phyloP scores from a whole-genome alignment of 2,888 invertebrate genomes.

The Agelastica alni region DNA sequence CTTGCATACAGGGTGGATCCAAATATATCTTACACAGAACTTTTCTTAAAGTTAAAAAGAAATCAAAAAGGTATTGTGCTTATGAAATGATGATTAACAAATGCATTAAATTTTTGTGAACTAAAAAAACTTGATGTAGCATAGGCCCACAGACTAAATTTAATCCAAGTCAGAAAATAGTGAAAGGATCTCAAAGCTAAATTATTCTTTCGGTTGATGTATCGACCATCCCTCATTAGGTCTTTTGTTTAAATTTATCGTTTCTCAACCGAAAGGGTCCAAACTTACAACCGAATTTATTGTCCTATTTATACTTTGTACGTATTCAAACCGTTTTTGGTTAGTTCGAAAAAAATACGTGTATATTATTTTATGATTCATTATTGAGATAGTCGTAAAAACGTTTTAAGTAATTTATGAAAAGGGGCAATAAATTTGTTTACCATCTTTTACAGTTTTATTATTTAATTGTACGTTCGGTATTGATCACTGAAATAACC shows the following conservation, averaged over 20 bases:
- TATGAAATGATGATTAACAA: no score
- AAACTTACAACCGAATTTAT: slow-evolving; percentile 15
- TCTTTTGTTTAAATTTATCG: slow-evolving; percentile 27
- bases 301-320: slow-evolving; percentile 18
- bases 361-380: slow-evolving; percentile 1
- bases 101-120: no score
- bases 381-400: slow-evolving; percentile 3
- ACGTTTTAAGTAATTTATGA: background rate
- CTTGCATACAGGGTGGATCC: no score
- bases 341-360: background rate
- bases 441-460: no score
- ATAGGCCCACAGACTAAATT: slow-evolving; percentile 1
- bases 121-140: no score
- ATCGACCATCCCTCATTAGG: slow-evolving; percentile 24
- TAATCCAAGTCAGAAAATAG: background rate
- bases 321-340: slow-evolving; percentile 1
- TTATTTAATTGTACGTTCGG: no score
- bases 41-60: no score
- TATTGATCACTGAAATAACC: no score
- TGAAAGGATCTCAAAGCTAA: slow-evolving; percentile 14
- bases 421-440: background rate
- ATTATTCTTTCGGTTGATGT: slow-evolving; percentile 26
- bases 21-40: no score
- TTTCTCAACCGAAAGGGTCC: slow-evolving; percentile 21
- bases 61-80: no score